A percentile compares a stretch with the other conserved stretches of the same genome.
These are phyloP conservation scores for human DNA, from an alignment of 2,113 vertebrate species.

Conservation along the genomic window DNA sequence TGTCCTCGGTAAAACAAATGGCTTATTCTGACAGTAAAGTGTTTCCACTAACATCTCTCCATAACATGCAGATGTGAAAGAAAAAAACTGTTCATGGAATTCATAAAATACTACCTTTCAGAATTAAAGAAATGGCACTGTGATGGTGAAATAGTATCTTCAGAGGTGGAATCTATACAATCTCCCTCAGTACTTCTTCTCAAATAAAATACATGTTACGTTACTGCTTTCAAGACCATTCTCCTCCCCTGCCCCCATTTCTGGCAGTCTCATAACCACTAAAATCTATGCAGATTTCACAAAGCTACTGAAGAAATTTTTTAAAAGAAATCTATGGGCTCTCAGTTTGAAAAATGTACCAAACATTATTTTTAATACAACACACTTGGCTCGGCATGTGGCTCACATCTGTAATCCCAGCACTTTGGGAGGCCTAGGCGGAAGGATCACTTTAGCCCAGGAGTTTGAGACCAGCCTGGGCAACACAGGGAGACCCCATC, in stretches of 20 bases:
- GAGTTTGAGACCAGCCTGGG: no score
- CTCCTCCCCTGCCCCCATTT: background rate
- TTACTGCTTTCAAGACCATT: conserved; percentile 9
- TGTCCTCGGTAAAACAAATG: background rate
- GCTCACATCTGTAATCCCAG: no score
- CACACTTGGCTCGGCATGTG: background rate
- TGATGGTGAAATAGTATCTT: background rate
- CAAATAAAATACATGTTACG: background rate
- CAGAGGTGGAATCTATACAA: background rate
- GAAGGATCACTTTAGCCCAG: no score
- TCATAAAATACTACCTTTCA: conserved; percentile 42
- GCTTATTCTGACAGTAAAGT: background rate
- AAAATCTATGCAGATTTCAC: conserved; percentile 36
- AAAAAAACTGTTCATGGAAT: background rate
- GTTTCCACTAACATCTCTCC: background rate
- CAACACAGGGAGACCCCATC: no score
- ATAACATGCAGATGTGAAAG: background rate
- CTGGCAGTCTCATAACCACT: background rate
- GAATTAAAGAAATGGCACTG: background rate
- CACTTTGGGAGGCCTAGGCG: no score
- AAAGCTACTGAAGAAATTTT: conserved; percentile 5
- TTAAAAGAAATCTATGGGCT: background rate
- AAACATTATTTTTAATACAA: background rate
- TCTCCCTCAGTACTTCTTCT: background rate
- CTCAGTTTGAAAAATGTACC: background rate